Conservation (phyloP, 2,888 invertebrate species). For the Lycaena phlaeas region DNA sequence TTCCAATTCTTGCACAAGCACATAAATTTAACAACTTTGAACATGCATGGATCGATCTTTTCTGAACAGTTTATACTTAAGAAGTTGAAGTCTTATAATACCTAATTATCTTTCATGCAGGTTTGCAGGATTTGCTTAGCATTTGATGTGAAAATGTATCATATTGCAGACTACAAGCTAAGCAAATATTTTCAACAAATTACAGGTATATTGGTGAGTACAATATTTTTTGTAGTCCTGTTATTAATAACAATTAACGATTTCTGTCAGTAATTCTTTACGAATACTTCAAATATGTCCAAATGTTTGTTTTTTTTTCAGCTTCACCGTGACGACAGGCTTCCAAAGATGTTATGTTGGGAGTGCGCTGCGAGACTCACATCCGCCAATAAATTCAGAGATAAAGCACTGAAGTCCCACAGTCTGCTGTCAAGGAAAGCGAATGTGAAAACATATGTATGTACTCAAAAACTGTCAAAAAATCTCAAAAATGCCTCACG, state of each 20-base stretch:
- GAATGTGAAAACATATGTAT: neutral
- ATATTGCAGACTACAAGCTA: constrained; percentile 3
- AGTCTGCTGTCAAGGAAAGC: neutral
- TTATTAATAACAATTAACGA: too few relatives aligned
- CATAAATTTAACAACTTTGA: too few relatives aligned
- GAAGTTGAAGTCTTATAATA: too few relatives aligned
- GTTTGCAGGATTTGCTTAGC: constrained; percentile 1
- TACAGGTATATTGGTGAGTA: constrained; percentile 1
- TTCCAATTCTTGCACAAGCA: too few relatives aligned
- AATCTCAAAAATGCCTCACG: too few relatives aligned
- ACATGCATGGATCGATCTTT: too few relatives aligned
- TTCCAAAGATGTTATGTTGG: constrained; percentile 8
- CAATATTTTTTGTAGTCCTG: neutral
- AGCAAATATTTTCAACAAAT: neutral
- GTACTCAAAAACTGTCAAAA: too few relatives aligned
- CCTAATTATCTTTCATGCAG: too few relatives aligned
- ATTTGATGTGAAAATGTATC: neutral
- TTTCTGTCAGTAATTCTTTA: too few relatives aligned
- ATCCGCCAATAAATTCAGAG: neutral
- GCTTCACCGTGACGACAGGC: neutral
- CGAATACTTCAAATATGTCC: neutral
- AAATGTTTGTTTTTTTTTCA: neutral
- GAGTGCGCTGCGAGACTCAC: constrained; percentile 4
- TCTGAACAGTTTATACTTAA: too few relatives aligned
- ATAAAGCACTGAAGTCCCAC: constrained; percentile 5